Evolutionary conservation across 2,113 vertebrate species (phyloP).

Genomic region (Azemiops feae): DNA sequence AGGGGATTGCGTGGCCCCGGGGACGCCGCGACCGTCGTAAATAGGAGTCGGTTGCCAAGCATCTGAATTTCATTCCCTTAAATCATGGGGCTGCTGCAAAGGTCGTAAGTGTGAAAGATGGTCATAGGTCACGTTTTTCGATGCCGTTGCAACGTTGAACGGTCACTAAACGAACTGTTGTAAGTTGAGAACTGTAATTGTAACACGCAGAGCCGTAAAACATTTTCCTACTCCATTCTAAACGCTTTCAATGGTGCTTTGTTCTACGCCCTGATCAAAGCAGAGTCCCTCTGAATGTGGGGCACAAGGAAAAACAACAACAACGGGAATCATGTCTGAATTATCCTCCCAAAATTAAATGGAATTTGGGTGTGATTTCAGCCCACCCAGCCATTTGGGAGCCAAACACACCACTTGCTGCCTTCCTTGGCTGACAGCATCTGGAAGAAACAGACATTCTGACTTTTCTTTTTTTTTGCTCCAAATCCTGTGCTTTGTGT

Average conservation of each 20-base stretch:
- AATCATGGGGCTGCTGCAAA: not conserved
- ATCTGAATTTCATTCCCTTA: not conserved
- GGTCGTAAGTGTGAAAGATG: not conserved
- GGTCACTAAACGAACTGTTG: not conserved
- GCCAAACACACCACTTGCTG: not conserved
- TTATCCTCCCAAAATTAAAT: not conserved
- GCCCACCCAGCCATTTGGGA: not conserved
- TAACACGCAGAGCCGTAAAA: not conserved
- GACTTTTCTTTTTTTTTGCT: not conserved
- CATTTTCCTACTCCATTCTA: not conserved
- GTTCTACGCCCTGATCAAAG: not conserved
- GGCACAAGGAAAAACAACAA: not conserved
- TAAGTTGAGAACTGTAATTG: not conserved
- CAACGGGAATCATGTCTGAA: not conserved
- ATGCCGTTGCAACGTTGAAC: not conserved
- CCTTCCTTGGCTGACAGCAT: not conserved
- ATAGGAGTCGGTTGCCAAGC: not conserved
- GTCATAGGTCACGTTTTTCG: not conserved
- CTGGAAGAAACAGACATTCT: not conserved
- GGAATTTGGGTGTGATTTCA: not conserved
- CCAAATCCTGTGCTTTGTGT: not conserved
- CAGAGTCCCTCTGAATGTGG: not conserved
- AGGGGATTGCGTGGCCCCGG: no score
- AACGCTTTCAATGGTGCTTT: not conserved
- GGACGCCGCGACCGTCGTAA: not conserved